These are phyloP conservation scores for Limnodromus scolopaceus DNA, from an alignment of 2,797 vertebrate species.

Conservation along the genomic window DNA sequence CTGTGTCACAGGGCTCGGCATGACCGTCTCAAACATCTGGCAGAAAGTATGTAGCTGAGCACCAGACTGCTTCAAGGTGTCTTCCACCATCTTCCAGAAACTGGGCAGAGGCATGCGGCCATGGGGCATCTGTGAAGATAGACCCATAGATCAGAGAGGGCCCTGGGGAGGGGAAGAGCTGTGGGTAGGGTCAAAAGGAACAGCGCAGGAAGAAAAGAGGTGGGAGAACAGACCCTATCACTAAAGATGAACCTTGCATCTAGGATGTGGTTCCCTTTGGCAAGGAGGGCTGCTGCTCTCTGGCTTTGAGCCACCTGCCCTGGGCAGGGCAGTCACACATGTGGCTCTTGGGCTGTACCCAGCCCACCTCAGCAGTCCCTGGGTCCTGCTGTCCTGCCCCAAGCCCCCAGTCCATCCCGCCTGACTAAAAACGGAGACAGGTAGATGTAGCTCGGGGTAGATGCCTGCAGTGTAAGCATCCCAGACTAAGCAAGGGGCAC, in stretches of 20 bases:
- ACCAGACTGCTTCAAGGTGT: slow-evolving; percentile 72
- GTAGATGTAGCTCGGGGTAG: not conserved
- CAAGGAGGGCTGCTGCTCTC: not conserved
- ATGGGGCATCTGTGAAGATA: slow-evolving; percentile 86
- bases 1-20: slow-evolving; percentile 79
- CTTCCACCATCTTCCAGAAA: slow-evolving; percentile 88
- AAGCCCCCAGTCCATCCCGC: not conserved
- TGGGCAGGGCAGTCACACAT: not conserved
- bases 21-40: slow-evolving; percentile 81
- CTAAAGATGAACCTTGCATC: not conserved
- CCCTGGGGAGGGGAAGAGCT: not conserved
- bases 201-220: not conserved
- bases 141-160: not conserved
- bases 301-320: not conserved
- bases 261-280: not conserved
- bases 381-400: not conserved
- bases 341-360: not conserved
- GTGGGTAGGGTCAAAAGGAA: not conserved
- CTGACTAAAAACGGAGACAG: not conserved
- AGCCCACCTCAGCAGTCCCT: not conserved
- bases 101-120: slow-evolving; percentile 73
- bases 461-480: not conserved
- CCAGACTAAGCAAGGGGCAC: not conserved
- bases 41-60: slow-evolving; percentile 78
- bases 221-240: not conserved